Evolutionary conservation across 2,797 vertebrate species (phyloP).

Genomic region (Anguilla obscura): DNA sequence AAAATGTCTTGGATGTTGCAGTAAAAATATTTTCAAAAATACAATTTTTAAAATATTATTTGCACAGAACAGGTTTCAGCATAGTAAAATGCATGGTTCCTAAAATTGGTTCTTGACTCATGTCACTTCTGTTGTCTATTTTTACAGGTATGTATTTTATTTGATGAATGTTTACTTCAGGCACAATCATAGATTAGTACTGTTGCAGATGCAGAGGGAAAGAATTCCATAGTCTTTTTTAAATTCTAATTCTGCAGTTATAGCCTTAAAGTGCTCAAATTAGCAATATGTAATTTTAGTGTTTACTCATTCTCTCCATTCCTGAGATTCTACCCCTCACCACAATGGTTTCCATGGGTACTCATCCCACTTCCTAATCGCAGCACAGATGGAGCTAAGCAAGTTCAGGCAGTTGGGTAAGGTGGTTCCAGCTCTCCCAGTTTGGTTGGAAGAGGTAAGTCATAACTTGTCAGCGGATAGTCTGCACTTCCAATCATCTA

Average conservation of each 20-base stretch:
- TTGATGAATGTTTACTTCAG: not conserved
- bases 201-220: not conserved
- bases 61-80: too few species aligned
- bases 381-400: not conserved
- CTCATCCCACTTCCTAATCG: not conserved
- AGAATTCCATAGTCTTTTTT: not conserved
- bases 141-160: not conserved
- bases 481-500: not conserved
- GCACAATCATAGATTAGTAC: not conserved
- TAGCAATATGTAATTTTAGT: not conserved
- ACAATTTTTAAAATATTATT: too few species aligned
- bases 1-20: too few species aligned
- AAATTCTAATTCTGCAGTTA: not conserved
- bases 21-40: too few species aligned
- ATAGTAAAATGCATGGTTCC: too few species aligned
- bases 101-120: not conserved
- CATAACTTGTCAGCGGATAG: not conserved
- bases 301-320: not conserved
- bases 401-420: not conserved
- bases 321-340: not conserved
- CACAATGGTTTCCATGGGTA: not conserved
- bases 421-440: not conserved
- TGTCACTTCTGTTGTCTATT: not conserved
- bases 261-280: not conserved
- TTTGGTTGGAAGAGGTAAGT: not conserved